These are phyloP conservation scores for Takifugu rubripes DNA, from an alignment of 2,797 vertebrate genomes.

Conservation along the genomic window DNA sequence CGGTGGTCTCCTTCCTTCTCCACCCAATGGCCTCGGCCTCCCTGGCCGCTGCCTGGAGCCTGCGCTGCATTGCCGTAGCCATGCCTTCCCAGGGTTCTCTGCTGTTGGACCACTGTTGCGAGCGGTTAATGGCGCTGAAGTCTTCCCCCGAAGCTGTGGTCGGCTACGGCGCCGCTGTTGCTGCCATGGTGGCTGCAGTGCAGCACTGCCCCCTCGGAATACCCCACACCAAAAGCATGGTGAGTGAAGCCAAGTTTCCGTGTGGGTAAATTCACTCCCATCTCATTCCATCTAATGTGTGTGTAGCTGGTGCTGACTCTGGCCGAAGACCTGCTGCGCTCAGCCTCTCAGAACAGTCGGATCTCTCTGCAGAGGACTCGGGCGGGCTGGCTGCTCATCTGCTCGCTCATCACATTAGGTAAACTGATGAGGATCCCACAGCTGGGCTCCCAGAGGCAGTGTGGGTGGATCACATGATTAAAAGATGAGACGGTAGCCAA, in stretches of 20 bases:
- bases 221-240: conserved; percentile 88
- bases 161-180: conserved; percentile 85
- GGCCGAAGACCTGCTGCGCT: conserved; percentile 88
- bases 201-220: conserved; percentile 88
- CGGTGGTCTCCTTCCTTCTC: conserved; percentile 78
- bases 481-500: no score
- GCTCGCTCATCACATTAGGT: conserved; percentile 87
- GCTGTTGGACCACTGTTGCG: conserved; percentile 84
- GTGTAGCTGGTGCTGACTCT: conserved; percentile 81
- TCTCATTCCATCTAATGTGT: conserved; percentile 1
- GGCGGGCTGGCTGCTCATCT: conserved; percentile 88
- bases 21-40: conserved; percentile 81
- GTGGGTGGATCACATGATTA: background rate
- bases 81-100: conserved; percentile 79
- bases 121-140: conserved; percentile 79
- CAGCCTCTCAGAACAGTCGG: conserved; percentile 87
- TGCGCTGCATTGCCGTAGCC: conserved; percentile 82
- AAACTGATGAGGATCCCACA: conserved; percentile 7
- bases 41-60: conserved; percentile 87
- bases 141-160: conserved; percentile 86
- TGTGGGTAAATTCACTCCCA: no score
- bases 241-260: conserved; percentile 39
- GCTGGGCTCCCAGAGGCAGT: background rate
- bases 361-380: conserved; percentile 86
- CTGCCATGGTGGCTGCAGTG: conserved; percentile 84